phyloP scores from a whole-genome alignment of 2,888 invertebrate genomes.

The Miltochrista miniata region DNA sequence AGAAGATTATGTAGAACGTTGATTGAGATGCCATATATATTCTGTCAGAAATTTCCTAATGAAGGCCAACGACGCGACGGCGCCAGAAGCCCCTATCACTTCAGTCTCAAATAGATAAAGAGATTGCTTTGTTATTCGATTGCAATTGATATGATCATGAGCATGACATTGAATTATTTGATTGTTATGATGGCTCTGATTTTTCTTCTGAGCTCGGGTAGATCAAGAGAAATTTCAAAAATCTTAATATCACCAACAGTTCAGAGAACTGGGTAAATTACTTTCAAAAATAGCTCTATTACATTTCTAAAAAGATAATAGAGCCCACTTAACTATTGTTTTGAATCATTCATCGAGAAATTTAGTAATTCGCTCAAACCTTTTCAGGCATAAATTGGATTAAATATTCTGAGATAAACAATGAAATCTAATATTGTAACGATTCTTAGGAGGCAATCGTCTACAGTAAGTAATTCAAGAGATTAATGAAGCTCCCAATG shows the following conservation, averaged over 20 bases:
- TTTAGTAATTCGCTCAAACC: too few species aligned
- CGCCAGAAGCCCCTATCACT: constrained; percentile 17
- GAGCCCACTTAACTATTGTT: too few species aligned
- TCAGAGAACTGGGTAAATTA: too few species aligned
- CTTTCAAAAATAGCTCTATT: too few species aligned
- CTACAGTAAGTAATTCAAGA: not conserved
- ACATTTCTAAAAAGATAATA: too few species aligned
- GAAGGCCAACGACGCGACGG: constrained; percentile 27
- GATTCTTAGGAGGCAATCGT: not conserved
- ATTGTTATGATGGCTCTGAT: constrained; percentile 40
- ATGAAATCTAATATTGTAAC: not conserved
- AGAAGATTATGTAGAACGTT: too few species aligned
- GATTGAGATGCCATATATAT: not conserved
- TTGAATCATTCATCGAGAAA: too few species aligned
- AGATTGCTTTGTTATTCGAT: constrained; percentile 40
- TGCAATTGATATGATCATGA: constrained; percentile 37
- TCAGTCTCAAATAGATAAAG: constrained; percentile 25
- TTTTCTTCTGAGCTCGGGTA: too few species aligned
- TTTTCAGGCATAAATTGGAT: not conserved
- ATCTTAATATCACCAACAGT: too few species aligned
- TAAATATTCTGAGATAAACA: not conserved
- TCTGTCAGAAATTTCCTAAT: constrained; percentile 6
- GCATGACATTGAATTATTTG: constrained; percentile 41
- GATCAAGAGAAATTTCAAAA: too few species aligned
- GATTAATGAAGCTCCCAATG: not conserved